Evolutionary conservation across 1,140 invertebrate genomes (phyloP).

Genomic region (Camponotus vicinus): DNA sequence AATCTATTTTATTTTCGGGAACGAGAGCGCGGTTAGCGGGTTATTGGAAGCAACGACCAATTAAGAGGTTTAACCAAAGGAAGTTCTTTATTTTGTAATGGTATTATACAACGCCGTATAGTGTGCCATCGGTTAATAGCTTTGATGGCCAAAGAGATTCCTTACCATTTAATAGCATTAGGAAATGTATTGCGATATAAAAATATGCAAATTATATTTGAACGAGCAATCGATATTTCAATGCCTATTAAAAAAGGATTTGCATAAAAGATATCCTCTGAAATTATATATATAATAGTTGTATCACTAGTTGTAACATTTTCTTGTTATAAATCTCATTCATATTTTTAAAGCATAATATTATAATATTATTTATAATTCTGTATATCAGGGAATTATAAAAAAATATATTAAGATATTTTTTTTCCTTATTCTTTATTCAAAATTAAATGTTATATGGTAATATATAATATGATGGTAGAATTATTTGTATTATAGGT

Average conservation of each 20-base stretch:
- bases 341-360: background rate
- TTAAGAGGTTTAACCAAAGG: slow-evolving; percentile 45
- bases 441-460: background rate
- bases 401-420: too few species aligned
- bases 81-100: slow-evolving; percentile 47
- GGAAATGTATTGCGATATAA: background rate
- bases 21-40: slow-evolving; percentile 35
- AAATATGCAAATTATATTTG: slow-evolving; percentile 41
- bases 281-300: slow-evolving; percentile 10
- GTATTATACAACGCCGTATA: slow-evolving; percentile 37
- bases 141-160: slow-evolving; percentile 14
- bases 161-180: slow-evolving; percentile 6
- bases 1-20: slow-evolving; percentile 49
- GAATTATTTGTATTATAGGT: slow-evolving; percentile 72
- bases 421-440: background rate
- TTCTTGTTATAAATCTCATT: background rate
- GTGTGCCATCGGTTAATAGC: slow-evolving; percentile 16
- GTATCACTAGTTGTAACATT: background rate
- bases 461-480: too few species aligned
- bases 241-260: background rate
- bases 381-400: background rate
- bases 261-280: background rate
- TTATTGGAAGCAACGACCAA: slow-evolving; percentile 46
- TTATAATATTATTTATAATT: too few species aligned
- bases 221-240: slow-evolving; percentile 18